Evolutionary conservation across 2,113 vertebrate species (phyloP).

Genomic region (Capreolus pygargus): DNA sequence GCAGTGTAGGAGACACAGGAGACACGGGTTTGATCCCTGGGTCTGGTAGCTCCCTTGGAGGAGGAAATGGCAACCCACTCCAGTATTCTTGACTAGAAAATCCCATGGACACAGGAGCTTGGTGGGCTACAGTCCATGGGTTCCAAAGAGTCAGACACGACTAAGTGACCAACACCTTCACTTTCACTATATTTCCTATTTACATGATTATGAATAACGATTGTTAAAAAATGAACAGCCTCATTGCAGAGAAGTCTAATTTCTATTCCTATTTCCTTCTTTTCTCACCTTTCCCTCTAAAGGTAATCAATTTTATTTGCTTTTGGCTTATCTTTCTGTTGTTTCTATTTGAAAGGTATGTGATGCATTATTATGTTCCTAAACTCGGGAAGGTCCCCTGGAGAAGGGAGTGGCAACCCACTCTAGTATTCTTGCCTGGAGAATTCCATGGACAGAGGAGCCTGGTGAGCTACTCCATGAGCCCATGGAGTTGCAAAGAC

Average conservation of each 20-base stretch:
- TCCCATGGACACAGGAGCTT: neutral
- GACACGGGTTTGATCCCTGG: neutral
- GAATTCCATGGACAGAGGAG: neutral
- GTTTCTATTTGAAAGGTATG: conserved; percentile 13
- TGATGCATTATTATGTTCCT: neutral
- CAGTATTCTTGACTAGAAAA: neutral
- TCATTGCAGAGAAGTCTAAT: neutral
- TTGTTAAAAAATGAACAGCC: neutral
- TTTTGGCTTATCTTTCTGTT: conserved; percentile 17
- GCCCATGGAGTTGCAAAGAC: neutral
- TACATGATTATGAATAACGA: neutral
- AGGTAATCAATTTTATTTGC: neutral
- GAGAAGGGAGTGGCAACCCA: neutral
- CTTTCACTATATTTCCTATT: neutral
- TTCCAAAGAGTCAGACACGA: neutral
- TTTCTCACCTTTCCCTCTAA: neutral
- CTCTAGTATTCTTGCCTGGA: neutral
- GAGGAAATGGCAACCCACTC: neutral
- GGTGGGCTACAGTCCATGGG: neutral
- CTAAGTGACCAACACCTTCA: neutral
- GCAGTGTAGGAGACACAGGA: neutral
- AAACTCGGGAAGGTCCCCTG: neutral
- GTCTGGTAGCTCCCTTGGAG: neutral
- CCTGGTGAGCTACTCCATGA: neutral
- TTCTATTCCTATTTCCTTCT: neutral